These are phyloP conservation scores for Diarsia brunnea DNA, from an alignment of 2,888 invertebrate genomes.

Conservation along the genomic window DNA sequence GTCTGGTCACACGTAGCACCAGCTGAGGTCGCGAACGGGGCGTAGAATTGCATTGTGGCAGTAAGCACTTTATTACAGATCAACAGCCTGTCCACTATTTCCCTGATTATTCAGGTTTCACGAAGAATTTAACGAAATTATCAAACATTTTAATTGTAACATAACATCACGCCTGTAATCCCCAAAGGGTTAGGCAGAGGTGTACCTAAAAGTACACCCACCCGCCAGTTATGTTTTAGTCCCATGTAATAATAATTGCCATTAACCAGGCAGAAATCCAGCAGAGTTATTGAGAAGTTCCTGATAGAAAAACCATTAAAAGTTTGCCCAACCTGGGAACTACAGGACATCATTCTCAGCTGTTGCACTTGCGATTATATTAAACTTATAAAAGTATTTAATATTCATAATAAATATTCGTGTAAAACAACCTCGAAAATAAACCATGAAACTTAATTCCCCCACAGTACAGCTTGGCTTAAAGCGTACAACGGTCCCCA, in stretches of 20 bases:
- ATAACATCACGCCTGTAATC: no score
- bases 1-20: neutral
- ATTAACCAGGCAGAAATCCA: no score
- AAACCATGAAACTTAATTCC: constrained; percentile 63
- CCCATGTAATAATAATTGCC: no score
- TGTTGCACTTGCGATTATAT: no score
- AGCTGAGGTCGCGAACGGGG: neutral
- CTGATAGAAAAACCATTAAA: no score
- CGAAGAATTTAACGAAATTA: constrained; percentile 10
- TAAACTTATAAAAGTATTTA: constrained; percentile 21
- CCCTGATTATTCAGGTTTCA: neutral
- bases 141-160: constrained; percentile 6
- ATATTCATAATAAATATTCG: constrained; percentile 49
- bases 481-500: constrained; percentile 64
- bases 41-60: neutral
- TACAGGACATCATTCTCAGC: no score
- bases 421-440: constrained; percentile 57
- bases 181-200: no score
- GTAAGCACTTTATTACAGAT: neutral
- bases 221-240: no score
- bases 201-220: no score
- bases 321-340: no score
- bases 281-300: no score
- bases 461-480: constrained; percentile 59
- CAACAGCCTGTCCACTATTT: neutral